Evolutionary conservation across 1,140 invertebrate genomes (phyloP).

Genomic region (Homarus americanus): DNA sequence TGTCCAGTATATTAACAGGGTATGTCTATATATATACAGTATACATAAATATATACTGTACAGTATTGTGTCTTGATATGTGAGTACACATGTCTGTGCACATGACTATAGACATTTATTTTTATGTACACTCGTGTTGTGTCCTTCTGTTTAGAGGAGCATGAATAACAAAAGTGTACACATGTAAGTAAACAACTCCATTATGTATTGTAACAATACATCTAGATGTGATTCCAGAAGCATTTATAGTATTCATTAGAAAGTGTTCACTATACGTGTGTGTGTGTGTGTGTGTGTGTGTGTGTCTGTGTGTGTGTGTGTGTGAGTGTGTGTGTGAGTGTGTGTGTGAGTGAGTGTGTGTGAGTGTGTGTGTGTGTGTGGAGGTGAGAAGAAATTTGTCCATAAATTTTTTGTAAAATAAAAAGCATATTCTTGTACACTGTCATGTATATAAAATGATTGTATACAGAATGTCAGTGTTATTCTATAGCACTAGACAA

Average conservation of each 20-base stretch:
- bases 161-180: too few relatives aligned
- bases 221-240: too few relatives aligned
- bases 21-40: too few relatives aligned
- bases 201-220: too few relatives aligned
- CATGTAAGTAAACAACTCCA: too few relatives aligned
- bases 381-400: not conserved
- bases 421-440: slow-evolving; percentile 2
- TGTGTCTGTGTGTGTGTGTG: not conserved
- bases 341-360: slow-evolving; percentile 5
- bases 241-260: too few relatives aligned
- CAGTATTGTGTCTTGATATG: too few relatives aligned
- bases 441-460: slow-evolving; percentile 27
- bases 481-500: slow-evolving; percentile 54
- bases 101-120: not conserved
- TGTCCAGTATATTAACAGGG: not conserved
- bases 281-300: too few relatives aligned
- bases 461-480: slow-evolving; percentile 50
- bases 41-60: too few relatives aligned
- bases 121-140: too few relatives aligned
- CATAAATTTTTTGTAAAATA: not conserved
- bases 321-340: not conserved
- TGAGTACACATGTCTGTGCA: not conserved
- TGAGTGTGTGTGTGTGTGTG: slow-evolving; percentile 28
- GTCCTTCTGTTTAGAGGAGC: too few relatives aligned
- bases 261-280: too few relatives aligned